Conservation (phyloP, 1,140 invertebrate genomes). For the Aphidius ervi region DNA sequence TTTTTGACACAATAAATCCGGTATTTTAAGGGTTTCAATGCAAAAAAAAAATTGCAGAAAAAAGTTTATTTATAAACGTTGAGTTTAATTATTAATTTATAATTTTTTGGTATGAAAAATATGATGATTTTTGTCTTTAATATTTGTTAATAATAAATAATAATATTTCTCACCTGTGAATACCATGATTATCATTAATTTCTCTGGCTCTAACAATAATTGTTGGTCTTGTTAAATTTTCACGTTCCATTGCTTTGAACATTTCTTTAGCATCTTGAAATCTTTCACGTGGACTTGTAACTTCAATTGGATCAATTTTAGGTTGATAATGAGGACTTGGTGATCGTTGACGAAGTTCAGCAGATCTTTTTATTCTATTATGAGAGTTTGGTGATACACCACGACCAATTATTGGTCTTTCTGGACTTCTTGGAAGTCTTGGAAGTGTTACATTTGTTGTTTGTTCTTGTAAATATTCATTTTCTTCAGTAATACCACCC, state of each 20-base stretch:
- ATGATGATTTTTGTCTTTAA: too few species aligned
- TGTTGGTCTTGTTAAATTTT: slow-evolving; percentile 55
- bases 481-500: slow-evolving; percentile 42
- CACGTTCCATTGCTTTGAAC: slow-evolving; percentile 71
- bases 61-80: too few species aligned
- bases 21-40: too few species aligned
- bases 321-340: slow-evolving; percentile 53
- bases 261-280: slow-evolving; percentile 82
- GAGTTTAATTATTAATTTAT: too few species aligned
- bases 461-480: slow-evolving; percentile 39
- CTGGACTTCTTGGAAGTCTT: slow-evolving; percentile 44
- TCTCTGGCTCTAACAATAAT: slow-evolving; percentile 42
- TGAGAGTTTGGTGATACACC: slow-evolving; percentile 35
- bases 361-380: slow-evolving; percentile 35
- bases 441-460: slow-evolving; percentile 43
- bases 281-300: slow-evolving; percentile 62
- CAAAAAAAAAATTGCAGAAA: too few species aligned
- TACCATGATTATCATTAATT: slow-evolving; percentile 37
- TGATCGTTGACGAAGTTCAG: slow-evolving; percentile 53
- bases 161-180: slow-evolving; percentile 36
- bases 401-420: slow-evolving; percentile 34
- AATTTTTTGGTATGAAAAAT: too few species aligned
- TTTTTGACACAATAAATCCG: too few species aligned
- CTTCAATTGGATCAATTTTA: slow-evolving; percentile 39
- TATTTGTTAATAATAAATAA: not conserved